Conservation (phyloP, 2,888 invertebrate species). For the Ceramica pisi region DNA sequence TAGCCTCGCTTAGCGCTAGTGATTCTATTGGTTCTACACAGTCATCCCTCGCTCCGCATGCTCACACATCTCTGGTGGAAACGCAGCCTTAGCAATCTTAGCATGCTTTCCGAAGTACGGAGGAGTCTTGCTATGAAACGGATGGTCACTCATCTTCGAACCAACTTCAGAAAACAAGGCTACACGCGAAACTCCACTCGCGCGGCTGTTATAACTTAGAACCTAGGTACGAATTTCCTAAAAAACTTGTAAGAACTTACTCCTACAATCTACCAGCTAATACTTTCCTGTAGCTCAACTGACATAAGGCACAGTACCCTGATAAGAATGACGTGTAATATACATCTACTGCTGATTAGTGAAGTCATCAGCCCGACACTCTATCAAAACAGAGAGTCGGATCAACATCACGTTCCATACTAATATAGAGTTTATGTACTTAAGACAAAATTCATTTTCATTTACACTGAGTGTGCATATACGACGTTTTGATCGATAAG, state of each 20-base stretch:
- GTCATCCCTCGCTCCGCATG: too few species aligned
- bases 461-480: constrained; percentile 5
- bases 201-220: too few species aligned
- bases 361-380: constrained; percentile 71
- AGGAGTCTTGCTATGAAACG: too few species aligned
- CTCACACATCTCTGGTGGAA: too few species aligned
- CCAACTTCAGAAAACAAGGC: too few species aligned
- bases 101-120: too few species aligned
- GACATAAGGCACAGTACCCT: constrained; percentile 64
- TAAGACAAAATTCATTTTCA: constrained; percentile 33
- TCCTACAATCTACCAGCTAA: neutral
- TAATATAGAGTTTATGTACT: constrained; percentile 30
- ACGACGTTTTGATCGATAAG: constrained; percentile 32
- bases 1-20: too few species aligned
- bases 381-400: constrained; percentile 31
- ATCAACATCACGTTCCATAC: constrained; percentile 29
- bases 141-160: too few species aligned
- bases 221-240: neutral
- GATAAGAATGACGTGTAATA: constrained; percentile 67
- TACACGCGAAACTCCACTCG: too few species aligned
- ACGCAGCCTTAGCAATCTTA: too few species aligned
- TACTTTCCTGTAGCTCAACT: constrained; percentile 46
- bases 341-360: constrained; percentile 68
- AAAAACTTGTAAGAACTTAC: neutral
- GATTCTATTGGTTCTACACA: too few species aligned